Base-by-base conservation (phyloP, 2,888 invertebrate species). In the Clitarchus hookeri region DNA sequence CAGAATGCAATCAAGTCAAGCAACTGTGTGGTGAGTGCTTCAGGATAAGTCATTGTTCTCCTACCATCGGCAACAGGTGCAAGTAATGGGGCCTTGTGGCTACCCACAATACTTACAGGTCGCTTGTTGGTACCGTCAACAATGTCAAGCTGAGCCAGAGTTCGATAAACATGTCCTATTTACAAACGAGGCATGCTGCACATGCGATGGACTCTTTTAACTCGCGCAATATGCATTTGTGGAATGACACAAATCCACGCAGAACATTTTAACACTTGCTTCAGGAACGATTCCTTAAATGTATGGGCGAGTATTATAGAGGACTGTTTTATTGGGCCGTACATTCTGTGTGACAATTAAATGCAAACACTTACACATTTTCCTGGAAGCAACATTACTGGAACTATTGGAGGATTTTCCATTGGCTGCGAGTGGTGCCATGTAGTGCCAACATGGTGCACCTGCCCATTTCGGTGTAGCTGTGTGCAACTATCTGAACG, bases 151-250 rank as follows among this genome's bases (percentile, higher is more conserved):
- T 11, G 78, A 26, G 26, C n/a, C 78, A 25, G n/a, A 26, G n/a
- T 78, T 78, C 26, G 78, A 11, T 11, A 25, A n/a, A 0, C 11
- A 25, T 23, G n/a, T 25, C 11, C 26, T 78, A 12, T 12, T 78
- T 23, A 78, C 78, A 25, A 23, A n/a, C n/a, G n/a, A n/a, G n/a
- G n/a, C n/a, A n/a, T n/a, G 25, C 25, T 78, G 11, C 78, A 25
- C 78, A 11, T 23, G 78, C 11, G 78, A 78, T n/a, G 78, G 78
- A 19, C 6, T 25, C 11, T 78, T 25, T 26, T n/a, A 78, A 78
- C 78, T 78, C 78, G 78, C 78, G 26, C 19, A 78, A 65, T 65
- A 84, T 26, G n/a, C 25, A 84, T 77, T 54, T 65, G 54, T 77
- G 77, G 65, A 65, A 48, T n/a, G 11, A 26, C 78, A 3, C n/a